Conservation (phyloP, 2,797 vertebrate species). For the Eremophila alpestris region DNA sequence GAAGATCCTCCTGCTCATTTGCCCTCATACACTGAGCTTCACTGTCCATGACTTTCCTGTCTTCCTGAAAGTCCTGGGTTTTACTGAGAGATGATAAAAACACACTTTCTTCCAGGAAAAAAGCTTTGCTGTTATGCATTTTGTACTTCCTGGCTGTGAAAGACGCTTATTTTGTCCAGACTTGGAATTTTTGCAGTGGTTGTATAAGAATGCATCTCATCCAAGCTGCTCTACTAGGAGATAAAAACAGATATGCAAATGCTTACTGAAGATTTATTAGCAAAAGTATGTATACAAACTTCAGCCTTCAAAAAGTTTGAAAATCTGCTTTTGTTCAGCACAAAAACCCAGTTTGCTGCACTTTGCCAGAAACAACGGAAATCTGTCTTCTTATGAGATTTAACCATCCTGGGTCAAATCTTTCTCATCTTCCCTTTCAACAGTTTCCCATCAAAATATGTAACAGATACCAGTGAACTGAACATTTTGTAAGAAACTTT, state of each 20-base stretch:
- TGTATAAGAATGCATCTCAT: background rate
- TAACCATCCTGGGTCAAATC: background rate
- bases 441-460: background rate
- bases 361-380: background rate
- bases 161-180: background rate
- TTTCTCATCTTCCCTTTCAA: background rate
- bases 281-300: background rate
- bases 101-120: background rate
- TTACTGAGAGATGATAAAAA: background rate
- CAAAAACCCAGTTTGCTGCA: background rate
- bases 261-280: background rate
- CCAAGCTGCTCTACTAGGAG: background rate
- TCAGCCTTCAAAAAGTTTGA: background rate
- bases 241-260: constrained; percentile 12
- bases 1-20: background rate
- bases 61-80: background rate
- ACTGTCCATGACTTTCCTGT: background rate
- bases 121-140: background rate
- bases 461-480: background rate
- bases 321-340: constrained; percentile 9
- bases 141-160: background rate
- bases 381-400: background rate
- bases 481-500: background rate
- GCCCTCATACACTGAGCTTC: background rate
- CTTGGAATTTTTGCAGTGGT: background rate